Percentiles rank a stretch among this genome's conserved stretches.
These are phyloP conservation scores for Epirrhoe tristata DNA, from an alignment of 2,888 invertebrate genomes.

Conservation along the genomic window DNA sequence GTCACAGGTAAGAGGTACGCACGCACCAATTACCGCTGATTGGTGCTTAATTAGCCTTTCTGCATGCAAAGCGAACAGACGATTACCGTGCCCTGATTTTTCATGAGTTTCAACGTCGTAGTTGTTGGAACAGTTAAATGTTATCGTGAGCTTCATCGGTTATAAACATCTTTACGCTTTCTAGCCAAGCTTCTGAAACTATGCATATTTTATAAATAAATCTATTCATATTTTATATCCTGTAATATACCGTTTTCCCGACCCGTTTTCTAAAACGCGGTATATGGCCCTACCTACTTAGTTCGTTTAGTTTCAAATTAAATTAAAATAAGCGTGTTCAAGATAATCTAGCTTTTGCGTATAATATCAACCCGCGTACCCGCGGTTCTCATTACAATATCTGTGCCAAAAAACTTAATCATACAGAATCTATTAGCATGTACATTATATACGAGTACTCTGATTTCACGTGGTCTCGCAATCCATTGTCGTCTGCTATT, in stretches of 20 bases:
- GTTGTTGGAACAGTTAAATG: background rate
- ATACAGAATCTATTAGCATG: background rate
- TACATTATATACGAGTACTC: background rate
- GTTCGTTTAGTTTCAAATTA: background rate
- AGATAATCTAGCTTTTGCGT: too few relatives aligned
- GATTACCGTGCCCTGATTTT: conserved; percentile 18
- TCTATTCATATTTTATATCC: too few relatives aligned
- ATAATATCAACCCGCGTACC: too few relatives aligned
- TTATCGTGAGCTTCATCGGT: background rate
- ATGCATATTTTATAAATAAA: too few relatives aligned
- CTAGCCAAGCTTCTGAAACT: too few relatives aligned
- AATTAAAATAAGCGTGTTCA: too few relatives aligned
- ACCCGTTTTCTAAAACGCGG: too few relatives aligned
- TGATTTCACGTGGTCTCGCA: conserved; percentile 32
- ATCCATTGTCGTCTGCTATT: conserved; percentile 41
- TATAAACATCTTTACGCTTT: background rate
- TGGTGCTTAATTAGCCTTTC: conserved; percentile 39
- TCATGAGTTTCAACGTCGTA: conserved; percentile 6
- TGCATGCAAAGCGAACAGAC: conserved; percentile 32
- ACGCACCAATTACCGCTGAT: conserved; percentile 41
- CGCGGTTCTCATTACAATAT: background rate
- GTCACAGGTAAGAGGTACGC: conserved; percentile 34
- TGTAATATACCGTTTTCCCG: too few relatives aligned
- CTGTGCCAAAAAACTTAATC: background rate
- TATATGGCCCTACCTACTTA: too few relatives aligned